Evolutionary conservation across 2,888 invertebrate genomes (phyloP).

Genomic region (Myathropa florea): DNA sequence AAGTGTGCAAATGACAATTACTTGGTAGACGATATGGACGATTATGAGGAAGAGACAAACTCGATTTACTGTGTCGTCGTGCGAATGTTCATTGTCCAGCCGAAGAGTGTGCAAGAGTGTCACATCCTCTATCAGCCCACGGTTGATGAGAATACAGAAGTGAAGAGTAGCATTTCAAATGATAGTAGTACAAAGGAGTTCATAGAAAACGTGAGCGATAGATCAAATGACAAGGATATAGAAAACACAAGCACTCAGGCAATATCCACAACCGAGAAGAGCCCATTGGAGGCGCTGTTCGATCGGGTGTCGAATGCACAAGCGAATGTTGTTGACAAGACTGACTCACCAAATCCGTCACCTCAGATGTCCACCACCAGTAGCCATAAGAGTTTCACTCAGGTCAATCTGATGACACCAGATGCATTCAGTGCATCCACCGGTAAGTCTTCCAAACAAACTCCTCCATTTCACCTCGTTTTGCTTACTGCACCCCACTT

Average conservation of each 20-base stretch:
- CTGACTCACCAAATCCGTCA: constrained; percentile 74
- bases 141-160: constrained; percentile 75
- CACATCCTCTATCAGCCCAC: constrained; percentile 85
- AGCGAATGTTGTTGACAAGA: constrained; percentile 73
- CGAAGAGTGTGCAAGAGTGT: constrained; percentile 93
- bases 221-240: constrained; percentile 68
- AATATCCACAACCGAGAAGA: constrained; percentile 72
- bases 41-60: constrained; percentile 83
- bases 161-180: constrained; percentile 74
- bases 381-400: constrained; percentile 76
- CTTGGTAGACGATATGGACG: constrained; percentile 83
- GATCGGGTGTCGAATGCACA: constrained; percentile 64
- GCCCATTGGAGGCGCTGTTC: constrained; percentile 75
- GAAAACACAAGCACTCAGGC: constrained; percentile 40
- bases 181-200: constrained; percentile 62
- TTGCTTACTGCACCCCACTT: neutral
- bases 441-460: constrained; percentile 29
- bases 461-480: neutral
- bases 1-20: constrained; percentile 81
- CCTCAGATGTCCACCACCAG: constrained; percentile 73
- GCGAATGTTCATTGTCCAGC: constrained; percentile 90
- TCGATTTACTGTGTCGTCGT: constrained; percentile 82
- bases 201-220: constrained; percentile 63
- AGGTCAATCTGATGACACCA: constrained; percentile 91
- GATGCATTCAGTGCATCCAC: constrained; percentile 89